phyloP scores from a whole-genome alignment of 2,797 vertebrate genomes.

The Ciconia nigra region DNA sequence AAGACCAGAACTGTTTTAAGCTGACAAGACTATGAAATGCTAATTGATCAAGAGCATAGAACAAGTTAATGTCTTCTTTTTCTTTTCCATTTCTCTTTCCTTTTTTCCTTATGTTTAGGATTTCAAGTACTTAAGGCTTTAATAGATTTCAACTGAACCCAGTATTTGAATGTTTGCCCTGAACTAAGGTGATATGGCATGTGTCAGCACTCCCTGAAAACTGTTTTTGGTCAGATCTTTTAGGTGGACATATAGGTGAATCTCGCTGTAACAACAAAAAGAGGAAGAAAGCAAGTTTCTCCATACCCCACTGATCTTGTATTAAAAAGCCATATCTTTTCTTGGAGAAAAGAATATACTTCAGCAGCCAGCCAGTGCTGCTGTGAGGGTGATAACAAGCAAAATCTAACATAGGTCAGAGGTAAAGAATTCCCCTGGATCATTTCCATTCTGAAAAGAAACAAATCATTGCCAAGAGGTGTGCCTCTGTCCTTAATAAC shows the following conservation, averaged over 20 bases:
- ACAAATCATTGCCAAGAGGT: conserved; percentile 33
- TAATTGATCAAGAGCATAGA: not conserved
- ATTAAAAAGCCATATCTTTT: not conserved
- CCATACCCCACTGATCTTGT: not conserved
- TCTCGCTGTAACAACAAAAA: not conserved
- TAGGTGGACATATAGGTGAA: not conserved
- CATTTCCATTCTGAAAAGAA: conserved; percentile 50
- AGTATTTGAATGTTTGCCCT: not conserved
- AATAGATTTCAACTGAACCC: not conserved
- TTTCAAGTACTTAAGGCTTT: not conserved
- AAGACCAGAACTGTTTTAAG: not conserved
- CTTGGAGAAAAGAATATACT: not conserved
- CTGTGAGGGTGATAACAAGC: conserved; percentile 35
- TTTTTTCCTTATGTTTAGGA: not conserved
- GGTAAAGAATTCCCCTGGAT: conserved; percentile 41
- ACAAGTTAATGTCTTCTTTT: not conserved
- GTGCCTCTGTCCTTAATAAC: conserved; percentile 39
- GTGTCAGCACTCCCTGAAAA: not conserved
- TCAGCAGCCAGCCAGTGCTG: not conserved
- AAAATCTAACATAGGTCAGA: conserved; percentile 23
- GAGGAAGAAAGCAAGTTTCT: not conserved
- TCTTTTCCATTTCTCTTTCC: not conserved
- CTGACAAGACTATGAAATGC: not conserved
- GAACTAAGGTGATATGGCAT: not conserved
- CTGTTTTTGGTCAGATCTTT: not conserved